These are phyloP conservation scores for Sclerurus mexicanus DNA, from an alignment of 2,113 vertebrate genomes.

Conservation along the genomic window DNA sequence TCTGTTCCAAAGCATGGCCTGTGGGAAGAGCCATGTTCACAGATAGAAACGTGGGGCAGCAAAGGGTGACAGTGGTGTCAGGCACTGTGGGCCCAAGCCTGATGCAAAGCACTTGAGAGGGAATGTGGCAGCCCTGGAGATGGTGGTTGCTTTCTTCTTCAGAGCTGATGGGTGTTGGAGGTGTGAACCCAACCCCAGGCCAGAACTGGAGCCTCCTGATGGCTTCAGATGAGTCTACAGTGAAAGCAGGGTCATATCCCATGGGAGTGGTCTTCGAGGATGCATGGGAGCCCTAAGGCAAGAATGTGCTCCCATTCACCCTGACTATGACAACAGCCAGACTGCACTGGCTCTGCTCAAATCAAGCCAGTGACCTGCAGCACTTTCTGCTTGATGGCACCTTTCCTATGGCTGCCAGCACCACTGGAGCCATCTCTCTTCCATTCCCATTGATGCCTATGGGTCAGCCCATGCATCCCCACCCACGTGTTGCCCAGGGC, in stretches of 20 bases:
- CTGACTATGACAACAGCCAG: not conserved
- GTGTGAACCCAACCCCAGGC: not conserved
- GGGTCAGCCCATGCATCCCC: not conserved
- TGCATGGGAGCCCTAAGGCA: not conserved
- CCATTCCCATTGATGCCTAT: not conserved
- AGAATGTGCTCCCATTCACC: not conserved
- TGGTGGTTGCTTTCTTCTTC: not conserved
- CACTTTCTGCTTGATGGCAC: not conserved
- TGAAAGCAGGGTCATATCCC: not conserved
- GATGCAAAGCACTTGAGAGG: not conserved
- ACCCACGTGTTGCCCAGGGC: not conserved
- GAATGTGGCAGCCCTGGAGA: not conserved
- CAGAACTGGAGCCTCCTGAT: not conserved
- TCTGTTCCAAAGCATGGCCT: not conserved
- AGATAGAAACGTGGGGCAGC: accelerated
- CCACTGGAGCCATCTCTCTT: not conserved
- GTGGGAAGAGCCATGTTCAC: not conserved
- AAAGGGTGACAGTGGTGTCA: not conserved
- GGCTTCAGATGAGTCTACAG: not conserved
- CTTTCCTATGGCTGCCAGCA: not conserved
- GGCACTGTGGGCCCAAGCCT: not conserved
- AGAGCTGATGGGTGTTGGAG: not conserved
- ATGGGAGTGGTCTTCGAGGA: not conserved
- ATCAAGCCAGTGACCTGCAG: not conserved
- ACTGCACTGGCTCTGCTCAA: not conserved